A percentile compares a stretch with the other conserved stretches of the same genome.
Evolutionary conservation across 2,113 vertebrate genomes (phyloP).

Genomic region (Tachysurus fulvidraco): DNA sequence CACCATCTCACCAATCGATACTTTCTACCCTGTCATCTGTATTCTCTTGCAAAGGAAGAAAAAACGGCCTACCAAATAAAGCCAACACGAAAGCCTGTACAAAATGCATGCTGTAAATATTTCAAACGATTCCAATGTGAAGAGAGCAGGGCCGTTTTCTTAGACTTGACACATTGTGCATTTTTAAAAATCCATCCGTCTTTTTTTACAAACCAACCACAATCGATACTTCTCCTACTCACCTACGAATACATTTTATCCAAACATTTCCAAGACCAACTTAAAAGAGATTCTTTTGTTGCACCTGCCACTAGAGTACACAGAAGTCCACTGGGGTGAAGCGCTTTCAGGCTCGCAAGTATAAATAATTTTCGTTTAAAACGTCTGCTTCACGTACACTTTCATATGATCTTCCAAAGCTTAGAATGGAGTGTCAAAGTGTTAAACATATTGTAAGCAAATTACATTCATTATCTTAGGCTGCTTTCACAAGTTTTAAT

Average conservation of each 20-base stretch:
- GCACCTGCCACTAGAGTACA: conserved; percentile 40
- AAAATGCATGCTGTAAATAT: conserved; percentile 55
- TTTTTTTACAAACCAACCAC: conserved; percentile 43
- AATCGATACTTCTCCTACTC: conserved; percentile 49
- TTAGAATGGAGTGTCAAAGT: not conserved
- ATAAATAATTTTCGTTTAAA: not conserved
- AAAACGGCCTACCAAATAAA: conserved; percentile 46
- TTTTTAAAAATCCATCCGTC: conserved; percentile 46
- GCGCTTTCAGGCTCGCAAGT: not conserved
- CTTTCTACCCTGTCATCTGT: conserved; percentile 52
- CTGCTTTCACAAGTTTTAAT: not conserved
- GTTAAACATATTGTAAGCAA: conserved; percentile 7
- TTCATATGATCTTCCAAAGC: not conserved
- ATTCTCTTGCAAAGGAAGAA: conserved; percentile 49
- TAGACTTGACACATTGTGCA: conserved; percentile 42
- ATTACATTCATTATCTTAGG: not conserved
- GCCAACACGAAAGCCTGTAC: conserved; percentile 37
- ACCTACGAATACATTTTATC: conserved; percentile 33
- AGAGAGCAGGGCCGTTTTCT: conserved; percentile 28
- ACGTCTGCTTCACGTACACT: not conserved
- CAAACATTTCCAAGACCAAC: conserved; percentile 42
- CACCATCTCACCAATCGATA: conserved; percentile 49
- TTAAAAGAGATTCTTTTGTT: conserved; percentile 44
- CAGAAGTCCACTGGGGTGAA: not conserved
- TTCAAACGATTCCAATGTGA: conserved; percentile 51